Conservation (phyloP, 2,113 vertebrate genomes). For the Nibea coibor region DNA sequence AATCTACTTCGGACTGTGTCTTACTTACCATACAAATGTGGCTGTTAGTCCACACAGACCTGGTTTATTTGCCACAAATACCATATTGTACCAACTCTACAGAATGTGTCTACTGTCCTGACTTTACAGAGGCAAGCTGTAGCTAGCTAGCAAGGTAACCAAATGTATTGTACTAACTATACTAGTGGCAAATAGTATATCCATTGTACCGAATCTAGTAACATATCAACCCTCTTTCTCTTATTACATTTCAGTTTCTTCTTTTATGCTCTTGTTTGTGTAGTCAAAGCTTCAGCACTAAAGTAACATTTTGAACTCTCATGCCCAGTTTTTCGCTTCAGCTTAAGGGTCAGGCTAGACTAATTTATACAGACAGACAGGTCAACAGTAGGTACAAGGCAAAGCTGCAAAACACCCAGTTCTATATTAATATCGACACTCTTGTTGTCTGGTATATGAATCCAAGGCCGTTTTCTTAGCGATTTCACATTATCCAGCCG, state of each 20-base stretch:
- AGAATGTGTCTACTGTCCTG: neutral
- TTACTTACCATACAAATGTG: neutral
- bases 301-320: neutral
- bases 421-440: constrained; percentile 18
- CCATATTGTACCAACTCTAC: neutral
- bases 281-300: neutral
- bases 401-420: constrained; percentile 8
- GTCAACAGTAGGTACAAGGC: constrained; percentile 14
- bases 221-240: too few relatives aligned
- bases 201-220: too few relatives aligned
- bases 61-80: neutral
- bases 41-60: neutral
- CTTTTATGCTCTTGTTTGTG: neutral
- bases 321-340: neutral
- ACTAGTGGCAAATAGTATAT: too few relatives aligned
- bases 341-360: neutral
- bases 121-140: too few relatives aligned
- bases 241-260: neutral
- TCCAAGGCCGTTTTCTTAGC: constrained; percentile 22
- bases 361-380: neutral
- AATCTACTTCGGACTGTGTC: neutral
- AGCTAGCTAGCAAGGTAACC: neutral
- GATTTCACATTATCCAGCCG: constrained; percentile 30
- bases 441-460: constrained; percentile 2
- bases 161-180: too few relatives aligned